Evolutionary conservation across 2,888 invertebrate genomes (phyloP).

Genomic region (Timema podura): DNA sequence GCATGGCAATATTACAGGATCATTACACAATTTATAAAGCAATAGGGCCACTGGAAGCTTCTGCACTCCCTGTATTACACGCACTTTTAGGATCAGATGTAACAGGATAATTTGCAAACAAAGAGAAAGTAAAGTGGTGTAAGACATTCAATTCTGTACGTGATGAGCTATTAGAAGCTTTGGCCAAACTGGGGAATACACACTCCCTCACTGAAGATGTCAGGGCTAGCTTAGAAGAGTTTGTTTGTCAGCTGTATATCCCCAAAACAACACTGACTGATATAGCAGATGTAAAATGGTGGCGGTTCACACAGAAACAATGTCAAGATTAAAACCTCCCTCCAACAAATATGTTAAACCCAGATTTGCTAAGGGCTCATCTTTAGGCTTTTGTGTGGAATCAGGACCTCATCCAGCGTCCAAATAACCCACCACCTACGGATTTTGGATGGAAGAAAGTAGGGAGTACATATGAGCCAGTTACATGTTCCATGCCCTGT

Average conservation of each 20-base stretch:
- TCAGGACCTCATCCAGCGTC: neutral
- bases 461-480: neutral
- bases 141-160: neutral
- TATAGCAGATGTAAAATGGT: neutral
- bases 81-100: neutral
- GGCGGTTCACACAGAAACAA: neutral
- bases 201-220: neutral
- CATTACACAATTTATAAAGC: neutral
- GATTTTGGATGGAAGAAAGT: neutral
- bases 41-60: neutral
- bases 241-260: neutral
- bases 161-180: neutral
- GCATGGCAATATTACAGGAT: no score
- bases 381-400: neutral
- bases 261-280: neutral
- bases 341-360: neutral
- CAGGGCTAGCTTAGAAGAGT: neutral
- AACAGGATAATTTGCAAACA: neutral
- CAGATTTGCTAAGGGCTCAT: neutral
- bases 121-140: neutral
- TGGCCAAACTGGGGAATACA: neutral
- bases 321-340: neutral
- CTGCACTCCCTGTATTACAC: neutral
- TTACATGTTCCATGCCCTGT: neutral
- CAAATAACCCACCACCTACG: neutral